Evolutionary conservation across 1,140 invertebrate genomes (phyloP), one percentile per base, ranked within the genome.

Genomic region (Teleopsis dalmanni): DNA sequence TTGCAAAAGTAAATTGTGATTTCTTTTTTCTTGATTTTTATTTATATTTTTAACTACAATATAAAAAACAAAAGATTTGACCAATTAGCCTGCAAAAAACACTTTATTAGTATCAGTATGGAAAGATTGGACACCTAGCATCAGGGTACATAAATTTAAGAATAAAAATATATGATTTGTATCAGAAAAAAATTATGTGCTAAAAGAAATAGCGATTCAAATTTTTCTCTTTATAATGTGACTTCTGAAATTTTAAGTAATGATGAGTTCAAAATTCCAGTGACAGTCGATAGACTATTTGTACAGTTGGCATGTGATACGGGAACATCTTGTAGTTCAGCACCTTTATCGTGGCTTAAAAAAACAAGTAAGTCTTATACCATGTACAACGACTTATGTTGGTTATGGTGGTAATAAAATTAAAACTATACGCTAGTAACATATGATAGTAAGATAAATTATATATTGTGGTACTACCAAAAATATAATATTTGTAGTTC

Each of bases 391-490:
- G 11, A 22, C 41, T 11, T 43, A 43, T 27, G 41, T 43, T 6
- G 26, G 27, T 27, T 43, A 43, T 23, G 27, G 14, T 29, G 41
- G 41, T n/a, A 25, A 43, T 13, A 6, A 14, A 13, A 43, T 43
- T 26, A 9, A 19, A 29, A 43, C 27, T 14, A 9, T 2, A 4
- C 22, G 41, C 33, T 51, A 49, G 23, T 54, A n/a, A n/a, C n/a
- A n/a, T n/a, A n/a, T n/a, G n/a, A n/a, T n/a, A 55, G 56, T 33
- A 51, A 52, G 14, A 52, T 57, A 25, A 57, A 58, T 44, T 55
- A 55, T 37, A 27, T 53, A 16, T 55, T 52, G 13, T n/a, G 41
- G 16, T 57, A 41, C 37, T 23, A 66, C 64, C 44, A 58, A 57
- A 34, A 13, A 46, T 37, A 35, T 66, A 33, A 23, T 47, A 16